Evolutionary conservation across 1,140 invertebrate species (phyloP).

Genomic region (Bombus sylvicola): DNA sequence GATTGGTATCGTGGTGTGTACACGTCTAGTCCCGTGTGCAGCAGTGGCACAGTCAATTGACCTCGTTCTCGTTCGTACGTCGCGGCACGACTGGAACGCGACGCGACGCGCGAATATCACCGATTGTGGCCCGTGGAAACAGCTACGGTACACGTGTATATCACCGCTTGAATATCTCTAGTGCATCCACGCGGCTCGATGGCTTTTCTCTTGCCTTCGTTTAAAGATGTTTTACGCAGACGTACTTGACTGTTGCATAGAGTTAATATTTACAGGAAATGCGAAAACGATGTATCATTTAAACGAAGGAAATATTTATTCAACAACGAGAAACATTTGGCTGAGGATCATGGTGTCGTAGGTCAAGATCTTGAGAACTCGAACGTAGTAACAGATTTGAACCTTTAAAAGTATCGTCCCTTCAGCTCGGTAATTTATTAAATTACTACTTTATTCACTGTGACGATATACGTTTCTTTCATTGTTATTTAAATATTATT

Average conservation of each 20-base stretch:
- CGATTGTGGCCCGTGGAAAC: slow-evolving; percentile 12
- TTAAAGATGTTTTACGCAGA: background rate
- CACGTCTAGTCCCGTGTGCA: slow-evolving; percentile 3
- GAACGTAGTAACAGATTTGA: too few species aligned
- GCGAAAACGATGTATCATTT: too few species aligned
- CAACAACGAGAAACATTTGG: too few species aligned
- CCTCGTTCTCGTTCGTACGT: slow-evolving; percentile 56
- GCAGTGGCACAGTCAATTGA: slow-evolving; percentile 41
- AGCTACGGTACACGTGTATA: background rate
- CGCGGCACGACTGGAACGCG: slow-evolving; percentile 53
- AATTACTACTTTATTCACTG: too few species aligned
- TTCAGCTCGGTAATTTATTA: too few species aligned
- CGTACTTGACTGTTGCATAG: background rate
- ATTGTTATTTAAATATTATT: too few species aligned
- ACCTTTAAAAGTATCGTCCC: too few species aligned
- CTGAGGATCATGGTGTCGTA: too few species aligned
- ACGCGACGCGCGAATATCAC: slow-evolving; percentile 36
- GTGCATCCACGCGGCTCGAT: background rate
- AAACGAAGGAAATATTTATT: too few species aligned
- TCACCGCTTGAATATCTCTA: slow-evolving; percentile 1
- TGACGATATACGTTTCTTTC: too few species aligned
- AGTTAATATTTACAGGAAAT: background rate
- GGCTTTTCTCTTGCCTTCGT: background rate
- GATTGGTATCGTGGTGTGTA: slow-evolving; percentile 7
- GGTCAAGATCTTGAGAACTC: too few species aligned